These are phyloP conservation scores for Battus philenor DNA, from an alignment of 1,140 invertebrate genomes.

Conservation along the genomic window DNA sequence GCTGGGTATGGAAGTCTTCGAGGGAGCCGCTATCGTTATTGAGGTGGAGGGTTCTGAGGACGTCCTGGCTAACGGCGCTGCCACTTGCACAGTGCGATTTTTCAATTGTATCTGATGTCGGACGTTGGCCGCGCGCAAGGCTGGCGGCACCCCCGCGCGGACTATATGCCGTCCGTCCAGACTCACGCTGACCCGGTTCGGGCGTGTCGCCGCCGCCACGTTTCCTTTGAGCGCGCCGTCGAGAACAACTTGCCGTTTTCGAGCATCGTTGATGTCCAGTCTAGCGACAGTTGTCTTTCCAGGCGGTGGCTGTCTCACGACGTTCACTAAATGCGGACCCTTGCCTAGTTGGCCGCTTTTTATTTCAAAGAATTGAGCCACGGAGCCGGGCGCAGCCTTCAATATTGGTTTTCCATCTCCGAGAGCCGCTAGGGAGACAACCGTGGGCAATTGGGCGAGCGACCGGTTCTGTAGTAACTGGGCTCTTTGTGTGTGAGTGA, in stretches of 20 bases:
- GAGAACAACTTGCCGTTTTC: constrained; percentile 42
- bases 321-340: constrained; percentile 57
- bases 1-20: constrained; percentile 41
- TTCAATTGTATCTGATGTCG: constrained; percentile 56
- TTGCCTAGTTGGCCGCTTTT: constrained; percentile 50
- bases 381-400: constrained; percentile 46
- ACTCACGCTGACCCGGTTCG: constrained; percentile 39
- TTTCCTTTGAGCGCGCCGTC: constrained; percentile 39
- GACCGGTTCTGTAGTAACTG: constrained; percentile 47
- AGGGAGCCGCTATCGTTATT: constrained; percentile 34
- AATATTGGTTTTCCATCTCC: constrained; percentile 42
- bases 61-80: constrained; percentile 22
- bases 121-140: constrained; percentile 31
- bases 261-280: constrained; percentile 38
- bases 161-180: constrained; percentile 46
- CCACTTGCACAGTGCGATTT: constrained; percentile 38
- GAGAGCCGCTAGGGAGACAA: constrained; percentile 51
- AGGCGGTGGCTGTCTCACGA: constrained; percentile 45
- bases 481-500: constrained; percentile 46
- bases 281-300: constrained; percentile 31
- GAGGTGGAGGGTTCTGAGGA: constrained; percentile 36
- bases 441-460: constrained; percentile 41
- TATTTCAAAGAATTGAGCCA: constrained; percentile 61
- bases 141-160: constrained; percentile 33
- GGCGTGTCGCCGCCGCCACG: constrained; percentile 26